Evolutionary conservation across 2,888 invertebrate species (phyloP), one percentile per base, ranked within the genome.

Genomic region (Synergus itoensis): DNA sequence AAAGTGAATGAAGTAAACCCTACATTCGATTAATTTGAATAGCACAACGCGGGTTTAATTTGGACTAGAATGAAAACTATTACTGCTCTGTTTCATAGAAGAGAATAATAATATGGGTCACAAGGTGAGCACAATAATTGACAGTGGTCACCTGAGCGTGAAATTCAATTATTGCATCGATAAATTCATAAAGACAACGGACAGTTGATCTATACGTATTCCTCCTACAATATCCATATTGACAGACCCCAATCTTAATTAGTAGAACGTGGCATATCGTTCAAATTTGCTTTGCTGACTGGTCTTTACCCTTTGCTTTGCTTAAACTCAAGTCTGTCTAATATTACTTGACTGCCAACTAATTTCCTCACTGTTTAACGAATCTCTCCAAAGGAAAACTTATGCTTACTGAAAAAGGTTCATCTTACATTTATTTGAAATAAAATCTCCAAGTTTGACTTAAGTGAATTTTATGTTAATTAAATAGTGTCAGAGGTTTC

Each of bases 161-260:
- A 87, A 86, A 87, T 85, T 86, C 86, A 86, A 87, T 87, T 82
- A 87, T 87, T 82, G 86, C 84, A 83, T 77, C 77, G 82, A 81
- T 84, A 82, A 86, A 86, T 84, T 85, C 83, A 73, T 77, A 83
- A 87, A 84, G 84, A 81, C 84, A 80, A 75, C 77, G 81, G 76
- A 77, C 80, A 48, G 57, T 78, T 63, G 67, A 62, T 77, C 53
- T 36, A 3, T 36, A 53, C n/a, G 18, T 41, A 53, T 67, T 67
- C 16, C 65, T 67, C 21, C 43, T 28, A 67, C 45, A 21, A 45
- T 67, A 67, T 21, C 28, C 21, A 18, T 57, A 43, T 65, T 43
- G 40, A 21, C 16, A 43, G 8, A 21, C 67, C 14, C 67, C 14
- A 67, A 67, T 21, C 67, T 45, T 67, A 67, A 67, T 67, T 67